phyloP scores from a whole-genome alignment of 2,113 vertebrate species.

The Aptenodytes forsteri region DNA sequence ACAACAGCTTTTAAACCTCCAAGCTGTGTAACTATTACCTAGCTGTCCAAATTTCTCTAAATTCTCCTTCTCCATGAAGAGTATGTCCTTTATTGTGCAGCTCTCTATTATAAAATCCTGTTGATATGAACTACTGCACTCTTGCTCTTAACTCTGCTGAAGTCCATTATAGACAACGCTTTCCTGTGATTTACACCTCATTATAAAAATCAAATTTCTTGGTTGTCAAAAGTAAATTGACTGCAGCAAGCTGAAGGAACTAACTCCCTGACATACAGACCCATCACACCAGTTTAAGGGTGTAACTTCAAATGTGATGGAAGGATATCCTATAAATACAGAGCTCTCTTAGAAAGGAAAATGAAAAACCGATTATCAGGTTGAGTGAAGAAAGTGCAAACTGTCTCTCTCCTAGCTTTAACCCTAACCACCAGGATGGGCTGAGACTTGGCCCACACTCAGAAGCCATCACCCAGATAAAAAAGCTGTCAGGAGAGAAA shows the following conservation, averaged over 20 bases:
- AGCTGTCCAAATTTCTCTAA: background rate
- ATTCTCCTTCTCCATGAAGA: background rate
- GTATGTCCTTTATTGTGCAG: background rate
- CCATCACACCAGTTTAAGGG: background rate
- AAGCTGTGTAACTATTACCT: background rate
- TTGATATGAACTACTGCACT: conserved; percentile 18
- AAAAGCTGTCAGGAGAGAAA: background rate
- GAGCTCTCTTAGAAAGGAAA: conserved; percentile 16
- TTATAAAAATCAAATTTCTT: conserved; percentile 75
- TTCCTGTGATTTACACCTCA: conserved; percentile 57
- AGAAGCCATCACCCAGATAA: background rate
- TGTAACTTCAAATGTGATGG: conserved; percentile 29
- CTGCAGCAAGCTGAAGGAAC: conserved; percentile 47
- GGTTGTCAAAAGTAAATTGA: conserved; percentile 69
- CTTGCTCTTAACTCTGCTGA: conserved; percentile 19
- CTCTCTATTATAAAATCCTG: conserved; percentile 20
- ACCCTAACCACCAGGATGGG: background rate
- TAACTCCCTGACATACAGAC: conserved; percentile 21
- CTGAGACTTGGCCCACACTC: background rate
- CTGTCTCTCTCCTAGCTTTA: background rate
- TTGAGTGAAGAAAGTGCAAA: background rate
- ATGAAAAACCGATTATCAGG: background rate
- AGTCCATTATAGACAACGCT: conserved; percentile 28
- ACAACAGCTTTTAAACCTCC: background rate
- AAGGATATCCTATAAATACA: conserved; percentile 49